These are phyloP conservation scores for Caenorhabditis sp. DNA, from an alignment of 2,888 invertebrate genomes.

Conservation along the genomic window DNA sequence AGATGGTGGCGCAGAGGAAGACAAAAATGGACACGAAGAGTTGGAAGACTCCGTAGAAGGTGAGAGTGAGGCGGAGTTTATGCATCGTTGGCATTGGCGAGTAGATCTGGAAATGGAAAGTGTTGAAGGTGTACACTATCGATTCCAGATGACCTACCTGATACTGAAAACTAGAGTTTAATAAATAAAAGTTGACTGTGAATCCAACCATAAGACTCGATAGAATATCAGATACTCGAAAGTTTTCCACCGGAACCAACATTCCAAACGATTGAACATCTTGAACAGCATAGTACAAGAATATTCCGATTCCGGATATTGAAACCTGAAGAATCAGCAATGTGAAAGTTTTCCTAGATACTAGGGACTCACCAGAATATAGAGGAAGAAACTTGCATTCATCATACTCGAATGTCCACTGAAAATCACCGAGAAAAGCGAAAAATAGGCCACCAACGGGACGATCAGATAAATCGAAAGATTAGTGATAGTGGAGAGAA, in stretches of 20 bases:
- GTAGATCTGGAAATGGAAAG: slow-evolving; percentile 56
- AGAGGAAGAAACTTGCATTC: slow-evolving; percentile 62
- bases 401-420: slow-evolving; percentile 71
- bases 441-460: slow-evolving; percentile 66
- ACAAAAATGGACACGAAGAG: slow-evolving; percentile 67
- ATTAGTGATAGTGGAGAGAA: slow-evolving; percentile 63
- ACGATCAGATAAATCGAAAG: slow-evolving; percentile 59
- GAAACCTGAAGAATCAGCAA: slow-evolving; percentile 48
- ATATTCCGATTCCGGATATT: slow-evolving; percentile 67
- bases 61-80: slow-evolving; percentile 72
- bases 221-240: slow-evolving; percentile 49
- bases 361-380: slow-evolving; percentile 50
- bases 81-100: slow-evolving; percentile 72
- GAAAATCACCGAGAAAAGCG: slow-evolving; percentile 69
- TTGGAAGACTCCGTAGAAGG: slow-evolving; percentile 72
- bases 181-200: slow-evolving; percentile 65
- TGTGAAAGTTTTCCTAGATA: not conserved
- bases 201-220: slow-evolving; percentile 67
- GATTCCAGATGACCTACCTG: too few relatives aligned
- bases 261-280: slow-evolving; percentile 69
- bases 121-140: not conserved
- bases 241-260: slow-evolving; percentile 56
- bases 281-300: slow-evolving; percentile 73
- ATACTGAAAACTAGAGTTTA: slow-evolving; percentile 69
- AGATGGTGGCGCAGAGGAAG: slow-evolving; percentile 69